phyloP scores from a whole-genome alignment of 2,888 invertebrate species.

The Petrolisthes manimaculis region DNA sequence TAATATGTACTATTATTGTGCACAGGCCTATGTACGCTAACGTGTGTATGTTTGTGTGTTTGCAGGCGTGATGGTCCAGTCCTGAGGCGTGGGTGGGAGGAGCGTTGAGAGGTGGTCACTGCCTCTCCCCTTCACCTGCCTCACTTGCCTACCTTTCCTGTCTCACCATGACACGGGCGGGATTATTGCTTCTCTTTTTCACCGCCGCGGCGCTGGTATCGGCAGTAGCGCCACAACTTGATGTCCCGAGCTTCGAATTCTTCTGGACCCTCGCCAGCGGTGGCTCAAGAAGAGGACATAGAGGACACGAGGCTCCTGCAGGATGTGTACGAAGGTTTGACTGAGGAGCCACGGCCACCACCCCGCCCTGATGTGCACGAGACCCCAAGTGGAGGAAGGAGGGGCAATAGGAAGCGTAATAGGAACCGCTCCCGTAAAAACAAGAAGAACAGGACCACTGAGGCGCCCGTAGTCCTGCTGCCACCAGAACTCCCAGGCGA shows the following conservation, averaged over 20 bases:
- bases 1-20: no score
- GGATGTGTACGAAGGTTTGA: slow-evolving; percentile 34
- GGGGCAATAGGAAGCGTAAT: slow-evolving; percentile 21
- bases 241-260: slow-evolving; percentile 31
- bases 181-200: background rate
- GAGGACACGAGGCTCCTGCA: slow-evolving; percentile 50
- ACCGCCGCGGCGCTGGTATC: slow-evolving; percentile 9
- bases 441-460: background rate
- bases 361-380: background rate
- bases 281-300: slow-evolving; percentile 5
- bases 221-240: slow-evolving; percentile 13
- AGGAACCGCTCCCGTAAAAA: slow-evolving; percentile 14
- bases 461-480: background rate
- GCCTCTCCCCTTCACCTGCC: slow-evolving; percentile 17
- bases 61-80: slow-evolving; percentile 45
- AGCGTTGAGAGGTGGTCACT: slow-evolving; percentile 28
- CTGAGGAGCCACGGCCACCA: slow-evolving; percentile 15
- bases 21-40: no score
- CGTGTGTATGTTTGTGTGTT: no score
- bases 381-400: background rate
- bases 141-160: background rate
- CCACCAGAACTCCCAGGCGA: no score
- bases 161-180: background rate
- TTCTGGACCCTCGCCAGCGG: slow-evolving; percentile 20
- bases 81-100: slow-evolving; percentile 24